Conservation (phyloP, 2,888 invertebrate species). For the Philaethria dido region DNA sequence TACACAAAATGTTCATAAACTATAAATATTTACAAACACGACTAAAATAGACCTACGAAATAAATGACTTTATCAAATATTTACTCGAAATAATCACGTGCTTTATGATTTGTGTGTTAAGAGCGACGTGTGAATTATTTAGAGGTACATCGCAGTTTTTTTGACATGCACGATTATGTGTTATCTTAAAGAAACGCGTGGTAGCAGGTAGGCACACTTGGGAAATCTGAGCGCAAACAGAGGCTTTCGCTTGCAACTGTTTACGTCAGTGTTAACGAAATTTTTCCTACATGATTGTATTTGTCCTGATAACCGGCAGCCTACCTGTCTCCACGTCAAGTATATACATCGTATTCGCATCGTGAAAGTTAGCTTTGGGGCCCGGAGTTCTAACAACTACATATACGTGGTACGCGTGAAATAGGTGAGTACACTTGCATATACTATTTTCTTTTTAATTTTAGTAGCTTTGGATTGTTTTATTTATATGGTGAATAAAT, state of each 20-base stretch:
- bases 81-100: slow-evolving; percentile 5
- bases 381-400: neutral
- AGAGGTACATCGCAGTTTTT: neutral
- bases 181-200: neutral
- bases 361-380: neutral
- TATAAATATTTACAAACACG: neutral
- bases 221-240: neutral
- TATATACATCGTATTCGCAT: neutral
- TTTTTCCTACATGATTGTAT: slow-evolving; percentile 1
- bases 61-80: neutral
- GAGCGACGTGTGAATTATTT: neutral
- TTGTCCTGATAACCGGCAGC: slow-evolving; percentile 10
- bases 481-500: too few species aligned
- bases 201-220: neutral
- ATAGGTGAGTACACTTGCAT: neutral
- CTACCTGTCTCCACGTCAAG: neutral
- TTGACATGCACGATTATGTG: neutral
- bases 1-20: too few species aligned
- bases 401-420: too few species aligned
- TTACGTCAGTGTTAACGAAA: slow-evolving; percentile 4
- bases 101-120: neutral
- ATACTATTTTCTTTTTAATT: too few species aligned
- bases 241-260: slow-evolving; percentile 2
- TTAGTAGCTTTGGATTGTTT: too few species aligned
- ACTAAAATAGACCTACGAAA: neutral